phyloP scores from a whole-genome alignment of 2,797 vertebrate species.

The Hozukius guyotensis region DNA sequence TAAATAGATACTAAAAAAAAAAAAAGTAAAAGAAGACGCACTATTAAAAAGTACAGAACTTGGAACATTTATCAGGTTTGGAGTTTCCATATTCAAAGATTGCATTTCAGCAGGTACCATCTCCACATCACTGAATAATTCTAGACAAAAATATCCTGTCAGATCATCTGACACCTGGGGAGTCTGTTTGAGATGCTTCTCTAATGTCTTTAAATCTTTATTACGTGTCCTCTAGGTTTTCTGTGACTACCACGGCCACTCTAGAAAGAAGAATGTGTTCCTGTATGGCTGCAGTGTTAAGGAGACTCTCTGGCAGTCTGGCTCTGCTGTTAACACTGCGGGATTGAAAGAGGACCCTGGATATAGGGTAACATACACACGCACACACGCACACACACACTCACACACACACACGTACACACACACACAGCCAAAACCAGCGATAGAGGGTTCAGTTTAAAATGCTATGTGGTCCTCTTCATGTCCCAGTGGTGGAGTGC shows the following conservation, averaged over 20 bases:
- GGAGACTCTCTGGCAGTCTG: conserved; percentile 94
- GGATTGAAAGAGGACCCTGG: conserved; percentile 87
- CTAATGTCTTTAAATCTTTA: background rate
- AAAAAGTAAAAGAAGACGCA: background rate
- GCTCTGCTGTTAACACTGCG: conserved; percentile 77
- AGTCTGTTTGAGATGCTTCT: background rate
- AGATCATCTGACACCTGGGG: background rate
- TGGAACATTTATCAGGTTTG: background rate
- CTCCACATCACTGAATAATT: background rate
- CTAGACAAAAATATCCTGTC: background rate
- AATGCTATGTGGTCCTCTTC: background rate
- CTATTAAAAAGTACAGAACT: background rate
- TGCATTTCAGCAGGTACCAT: background rate
- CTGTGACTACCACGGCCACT: conserved; percentile 96
- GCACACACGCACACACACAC: background rate
- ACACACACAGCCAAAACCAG: background rate
- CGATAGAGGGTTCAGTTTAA: background rate
- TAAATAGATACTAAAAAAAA: background rate
- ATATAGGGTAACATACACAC: conserved; percentile 84
- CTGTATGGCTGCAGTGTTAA: conserved; percentile 95
- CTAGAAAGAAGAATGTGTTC: conserved; percentile 94
- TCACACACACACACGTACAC: background rate
- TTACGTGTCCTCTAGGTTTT: conserved; percentile 84
- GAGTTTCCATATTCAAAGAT: background rate
- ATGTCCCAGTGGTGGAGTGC: background rate